Evolutionary conservation across 2,888 invertebrate genomes (phyloP).

Genomic region (Machimus atricapillus): DNA sequence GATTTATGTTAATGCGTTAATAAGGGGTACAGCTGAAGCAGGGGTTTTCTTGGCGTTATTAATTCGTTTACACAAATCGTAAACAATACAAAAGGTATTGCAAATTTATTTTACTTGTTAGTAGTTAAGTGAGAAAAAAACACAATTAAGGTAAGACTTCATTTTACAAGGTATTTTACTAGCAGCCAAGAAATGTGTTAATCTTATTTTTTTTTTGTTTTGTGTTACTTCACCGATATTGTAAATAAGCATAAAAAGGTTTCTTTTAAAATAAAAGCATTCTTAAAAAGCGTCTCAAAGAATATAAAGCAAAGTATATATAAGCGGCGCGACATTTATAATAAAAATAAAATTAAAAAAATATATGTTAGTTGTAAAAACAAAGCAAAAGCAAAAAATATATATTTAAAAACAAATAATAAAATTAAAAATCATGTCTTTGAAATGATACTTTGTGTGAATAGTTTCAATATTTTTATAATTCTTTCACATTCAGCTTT

Average conservation of each 20-base stretch:
- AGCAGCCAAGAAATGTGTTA: constrained; percentile 20
- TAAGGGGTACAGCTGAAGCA: constrained; percentile 22
- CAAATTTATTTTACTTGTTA: constrained; percentile 16
- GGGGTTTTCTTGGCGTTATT: not conserved
- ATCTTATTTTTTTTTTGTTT: not conserved
- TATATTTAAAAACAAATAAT: not conserved
- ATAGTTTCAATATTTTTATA: not conserved
- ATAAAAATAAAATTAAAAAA: not conserved
- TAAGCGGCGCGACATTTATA: constrained; percentile 19
- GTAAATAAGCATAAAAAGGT: constrained; percentile 16
- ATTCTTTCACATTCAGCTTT: not conserved
- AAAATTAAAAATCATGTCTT: not conserved
- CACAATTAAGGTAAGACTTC: not conserved
- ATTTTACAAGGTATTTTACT: not conserved
- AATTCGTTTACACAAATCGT: not conserved
- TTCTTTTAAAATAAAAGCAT: constrained; percentile 22
- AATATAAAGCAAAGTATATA: constrained; percentile 28
- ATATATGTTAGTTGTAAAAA: constrained; percentile 10
- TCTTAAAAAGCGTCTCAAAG: constrained; percentile 30
- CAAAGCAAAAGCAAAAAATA: constrained; percentile 21
- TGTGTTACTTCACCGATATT: constrained; percentile 18
- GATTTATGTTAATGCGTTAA: not conserved
- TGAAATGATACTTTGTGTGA: not conserved
- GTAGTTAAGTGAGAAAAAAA: not conserved
- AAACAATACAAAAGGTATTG: constrained; percentile 14